Evolutionary conservation across 2,113 vertebrate species (phyloP).

Genomic region (Leptodactylus fuscus): DNA sequence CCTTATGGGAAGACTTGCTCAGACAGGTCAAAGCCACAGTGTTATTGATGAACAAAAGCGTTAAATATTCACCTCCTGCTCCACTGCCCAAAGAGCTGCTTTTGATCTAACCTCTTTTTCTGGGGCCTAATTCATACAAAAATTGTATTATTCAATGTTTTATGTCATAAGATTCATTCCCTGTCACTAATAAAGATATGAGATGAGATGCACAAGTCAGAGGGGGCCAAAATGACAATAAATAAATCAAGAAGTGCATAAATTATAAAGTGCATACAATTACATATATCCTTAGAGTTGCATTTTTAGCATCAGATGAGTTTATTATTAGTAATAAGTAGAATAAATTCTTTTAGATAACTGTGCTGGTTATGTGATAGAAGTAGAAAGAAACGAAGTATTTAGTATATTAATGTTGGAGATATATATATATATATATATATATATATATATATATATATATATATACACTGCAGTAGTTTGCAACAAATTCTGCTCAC

Average conservation of each 20-base stretch:
- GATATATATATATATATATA: no score
- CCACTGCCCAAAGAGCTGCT: slow-evolving; percentile 76
- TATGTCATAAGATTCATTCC: slow-evolving; percentile 15
- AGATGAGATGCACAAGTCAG: not conserved
- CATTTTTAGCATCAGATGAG: not conserved
- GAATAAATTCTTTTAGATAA: not conserved
- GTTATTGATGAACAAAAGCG: slow-evolving; percentile 94
- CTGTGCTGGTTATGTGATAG: not conserved
- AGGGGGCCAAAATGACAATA: not conserved
- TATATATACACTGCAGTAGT: not conserved
- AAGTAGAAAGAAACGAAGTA: not conserved
- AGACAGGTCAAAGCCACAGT: slow-evolving; percentile 99
- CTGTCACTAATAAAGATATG: not conserved
- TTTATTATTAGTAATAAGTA: not conserved
- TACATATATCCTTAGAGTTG: not conserved
- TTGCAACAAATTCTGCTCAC: no score
- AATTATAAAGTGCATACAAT: no score
- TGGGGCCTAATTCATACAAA: slow-evolving; percentile 71
- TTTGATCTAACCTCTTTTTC: slow-evolving; percentile 79
- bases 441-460: no score
- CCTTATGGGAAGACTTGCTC: slow-evolving; percentile 87
- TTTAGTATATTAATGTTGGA: not conserved
- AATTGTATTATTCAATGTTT: slow-evolving; percentile 66
- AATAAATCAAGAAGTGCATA: no score
- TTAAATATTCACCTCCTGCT: slow-evolving; percentile 91